Evolutionary conservation across 1,140 invertebrate genomes (phyloP), one percentile per base, ranked within the genome.

Genomic region (Conus betulinus): DNA sequence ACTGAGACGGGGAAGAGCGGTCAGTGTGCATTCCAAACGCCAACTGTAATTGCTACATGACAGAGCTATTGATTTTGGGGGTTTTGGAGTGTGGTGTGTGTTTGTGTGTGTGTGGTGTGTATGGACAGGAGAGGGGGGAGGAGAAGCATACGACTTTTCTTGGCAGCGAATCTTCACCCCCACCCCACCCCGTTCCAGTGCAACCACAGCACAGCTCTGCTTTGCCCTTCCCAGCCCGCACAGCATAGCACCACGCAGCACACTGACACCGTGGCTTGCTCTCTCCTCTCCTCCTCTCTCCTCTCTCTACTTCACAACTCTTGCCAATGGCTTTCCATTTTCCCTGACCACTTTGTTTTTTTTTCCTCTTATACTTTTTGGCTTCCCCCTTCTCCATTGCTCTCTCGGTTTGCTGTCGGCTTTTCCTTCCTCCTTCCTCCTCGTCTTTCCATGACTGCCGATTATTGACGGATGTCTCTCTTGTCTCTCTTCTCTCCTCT

Each of bases 391-490:
- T 85, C 4, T 85, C 57, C 53, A 20, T 60, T 13, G 4, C 5
- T 85, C 84, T 85, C 84, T 60, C 84, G 55, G 52, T 60, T 53
- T 53, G 5, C 53, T 85, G 52, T 5, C 84, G 55, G n/a, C n/a
- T 53, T 60, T 53, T 85, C 84, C n/a, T 53, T 85, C 84, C n/a
- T 53, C 57, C 84, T 85, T 53, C 53, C 83, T 84, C 25, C 53
- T 25, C 55, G 27, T 71, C 55, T n/a, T n/a, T 7, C 84, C 23
- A 71, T 71, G 53, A 53, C 51, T 52, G 53, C 25, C 83, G 15
- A 25, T 57, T n/a, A n/a, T 52, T 63, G 60, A n/a, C 17, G 1
- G 17, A 63, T 63, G 60, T 63, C 60, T 63, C 60, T 63, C 17
- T 11, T 63, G 0, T 63, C 60, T 63, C 60, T n/a, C n/a, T n/a